Percentiles rank a stretch among this genome's conserved stretches.
Evolutionary conservation across 2,113 vertebrate species (phyloP).

Genomic region (Phyllopteryx taeniolatus): DNA sequence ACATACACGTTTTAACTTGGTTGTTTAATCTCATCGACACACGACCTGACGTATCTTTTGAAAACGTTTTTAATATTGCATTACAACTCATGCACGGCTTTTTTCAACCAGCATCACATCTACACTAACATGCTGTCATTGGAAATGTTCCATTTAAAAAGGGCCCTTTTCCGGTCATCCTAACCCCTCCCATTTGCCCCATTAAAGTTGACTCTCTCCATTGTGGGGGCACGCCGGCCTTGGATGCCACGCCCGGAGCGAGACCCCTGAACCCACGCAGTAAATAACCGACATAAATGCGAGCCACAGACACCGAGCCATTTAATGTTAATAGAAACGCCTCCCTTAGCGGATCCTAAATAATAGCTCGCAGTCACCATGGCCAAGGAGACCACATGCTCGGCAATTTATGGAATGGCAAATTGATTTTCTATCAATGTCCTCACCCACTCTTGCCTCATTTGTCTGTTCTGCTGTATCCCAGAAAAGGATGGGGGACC

Average conservation of each 20-base stretch:
- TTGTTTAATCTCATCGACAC: too few species aligned
- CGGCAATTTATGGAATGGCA: slow-evolving; percentile 68
- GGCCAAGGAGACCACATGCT: slow-evolving; percentile 49
- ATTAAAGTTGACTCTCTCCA: background rate
- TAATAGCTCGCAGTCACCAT: slow-evolving; percentile 60
- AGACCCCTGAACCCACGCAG: slow-evolving; percentile 41
- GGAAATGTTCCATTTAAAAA: background rate
- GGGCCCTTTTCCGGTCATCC: background rate
- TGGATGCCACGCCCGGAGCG: slow-evolving; percentile 33
- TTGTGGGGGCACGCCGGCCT: slow-evolving; percentile 28
- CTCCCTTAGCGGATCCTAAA: slow-evolving; percentile 72
- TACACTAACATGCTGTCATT: background rate
- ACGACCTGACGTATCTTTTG: too few species aligned
- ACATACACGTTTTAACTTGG: too few species aligned
- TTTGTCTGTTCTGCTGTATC: slow-evolving; percentile 44
- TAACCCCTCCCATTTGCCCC: background rate
- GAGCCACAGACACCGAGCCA: slow-evolving; percentile 56
- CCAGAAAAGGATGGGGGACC: slow-evolving; percentile 2
- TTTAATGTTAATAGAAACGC: slow-evolving; percentile 71
- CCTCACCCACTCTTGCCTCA: slow-evolving; percentile 39
- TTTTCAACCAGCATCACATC: background rate
- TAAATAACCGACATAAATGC: slow-evolving; percentile 74
- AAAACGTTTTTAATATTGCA: too few species aligned
- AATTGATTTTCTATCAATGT: slow-evolving; percentile 65
- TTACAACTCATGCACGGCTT: too few species aligned